Evolutionary conservation across 2,113 vertebrate genomes (phyloP).

Genomic region (Tetrao urogallus): DNA sequence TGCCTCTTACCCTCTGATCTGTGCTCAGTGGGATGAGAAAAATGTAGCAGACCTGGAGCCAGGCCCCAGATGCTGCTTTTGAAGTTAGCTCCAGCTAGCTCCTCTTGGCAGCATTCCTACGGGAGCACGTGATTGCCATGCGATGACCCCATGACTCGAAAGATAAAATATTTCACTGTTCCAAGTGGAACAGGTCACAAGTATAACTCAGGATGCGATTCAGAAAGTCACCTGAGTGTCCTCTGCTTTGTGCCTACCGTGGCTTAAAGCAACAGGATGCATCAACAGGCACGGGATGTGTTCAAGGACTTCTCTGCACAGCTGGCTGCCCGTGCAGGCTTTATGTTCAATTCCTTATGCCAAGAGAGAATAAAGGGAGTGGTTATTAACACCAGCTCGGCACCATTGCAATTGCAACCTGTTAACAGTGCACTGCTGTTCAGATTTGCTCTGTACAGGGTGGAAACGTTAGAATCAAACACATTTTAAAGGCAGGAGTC

Average conservation of each 20-base stretch:
- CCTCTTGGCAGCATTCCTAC: neutral
- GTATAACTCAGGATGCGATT: neutral
- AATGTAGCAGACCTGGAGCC: rapidly evolving
- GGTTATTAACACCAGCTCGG: neutral
- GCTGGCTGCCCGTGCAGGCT: neutral
- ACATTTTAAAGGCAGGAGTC: neutral
- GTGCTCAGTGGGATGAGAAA: neutral
- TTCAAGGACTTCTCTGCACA: neutral
- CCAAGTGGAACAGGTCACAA: neutral
- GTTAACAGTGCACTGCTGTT: neutral
- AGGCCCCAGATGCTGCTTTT: neutral
- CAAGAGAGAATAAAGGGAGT: neutral
- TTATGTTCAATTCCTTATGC: neutral
- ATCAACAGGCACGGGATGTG: neutral
- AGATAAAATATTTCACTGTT: neutral
- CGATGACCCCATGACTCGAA: neutral
- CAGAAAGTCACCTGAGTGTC: neutral
- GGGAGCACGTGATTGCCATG: neutral
- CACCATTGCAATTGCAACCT: neutral
- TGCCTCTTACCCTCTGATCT: neutral
- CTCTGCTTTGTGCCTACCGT: neutral
- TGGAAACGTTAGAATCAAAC: neutral
- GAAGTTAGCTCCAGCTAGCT: neutral
- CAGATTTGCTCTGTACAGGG: neutral
- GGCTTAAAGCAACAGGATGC: neutral